Evolutionary conservation across 2,888 invertebrate genomes (phyloP), one percentile per base, ranked within the genome.

Genomic region (Antheraea yamamai): DNA sequence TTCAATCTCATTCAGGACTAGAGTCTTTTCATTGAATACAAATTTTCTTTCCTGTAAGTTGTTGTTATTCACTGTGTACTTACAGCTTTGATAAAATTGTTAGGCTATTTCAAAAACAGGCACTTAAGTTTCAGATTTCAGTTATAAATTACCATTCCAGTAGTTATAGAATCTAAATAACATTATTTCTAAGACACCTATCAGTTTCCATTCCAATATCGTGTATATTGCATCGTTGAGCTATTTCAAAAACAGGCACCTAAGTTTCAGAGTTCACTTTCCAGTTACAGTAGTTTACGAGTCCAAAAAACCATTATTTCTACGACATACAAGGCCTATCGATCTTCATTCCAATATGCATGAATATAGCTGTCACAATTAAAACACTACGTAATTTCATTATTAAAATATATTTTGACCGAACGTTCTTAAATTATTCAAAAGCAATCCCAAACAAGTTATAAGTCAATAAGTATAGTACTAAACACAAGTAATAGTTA

Each of bases 401-500:
- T 61, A 61, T 23, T 23, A 61, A 20, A 58, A n/a, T 20, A 58
- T n/a, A 10, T n/a, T 23, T 10, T 23, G 10, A 10, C 3, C 61
- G n/a, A 61, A 61, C 23, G 23, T 66, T 66, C 16, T 16, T 30
- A 66, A 4, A 3, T 66, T 66, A 66, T 39, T 70, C 70, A 23
- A 39, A 70, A 70, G 39, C n/a, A n/a, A 39, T 39, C 39, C 20
- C 52, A 66, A 72, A 74, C 55, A 51, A 52, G 66, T 72, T 72
- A 39, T 66, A 55, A 66, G 47, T 39, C 70, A 35, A 70, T 70
- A 70, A 82, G 76, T 81, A 78, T 78, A 80, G 72, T 74, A 79
- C 79, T 73, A 74, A 77, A 76, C 75, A 74, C 76, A 73, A 77
- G 78, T 79, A 78, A 80, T 79, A 73, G 77, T 77, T 79, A 79